Base-by-base conservation (phyloP, 2,888 invertebrate genomes). In the Augiades crinisus region DNA sequence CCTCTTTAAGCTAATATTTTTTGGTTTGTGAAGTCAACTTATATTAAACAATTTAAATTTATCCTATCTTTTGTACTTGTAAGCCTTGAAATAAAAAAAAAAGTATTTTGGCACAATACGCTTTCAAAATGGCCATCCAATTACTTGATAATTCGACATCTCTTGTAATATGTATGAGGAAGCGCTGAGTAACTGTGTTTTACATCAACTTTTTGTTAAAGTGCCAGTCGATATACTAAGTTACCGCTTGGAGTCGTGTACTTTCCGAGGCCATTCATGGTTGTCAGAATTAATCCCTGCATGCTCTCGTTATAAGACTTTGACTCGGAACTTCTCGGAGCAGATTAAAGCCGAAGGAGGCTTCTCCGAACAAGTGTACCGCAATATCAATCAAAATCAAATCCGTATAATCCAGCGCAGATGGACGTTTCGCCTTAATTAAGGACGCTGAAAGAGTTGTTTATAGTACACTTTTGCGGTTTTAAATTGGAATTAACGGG, bases 341-440 rank as follows among this genome's bases (percentile, higher is more conserved):
- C 41, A 37, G 46, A 46, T 43, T 50, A 37, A 50, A 30, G 33
- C 41, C 53, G 51, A 51, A 38, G 53, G 44, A 52, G 55, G 62
- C 65, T 69, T 63, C 65, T 61, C 56, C 55, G 56, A 61, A 65
- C 68, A 69, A 72, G 68, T 70, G 70, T 63, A 70, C 76, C 70
- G 67, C 68, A 71, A 68, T 72, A 82, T 84, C 81, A 81, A 83
- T 86, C 83, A 84, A 81, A 74, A 79, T 83, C 78, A 76, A 72
- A 80, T 76, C 72, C 62, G 67, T 77, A 73, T 80, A 81, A 81
- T 78, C 75, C 76, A 72, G 71, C 70, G 62, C 54, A 59, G 67
- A 62, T 63, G 66, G 70, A 72, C 70, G 68, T 67, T 71, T 68
- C 67, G 64, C 75, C 63, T 80, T 80, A 81, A 84, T 85, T 79